These are phyloP conservation scores for Artibeus jamaicensis DNA, from an alignment of 2,797 vertebrate species.

Conservation along the genomic window DNA sequence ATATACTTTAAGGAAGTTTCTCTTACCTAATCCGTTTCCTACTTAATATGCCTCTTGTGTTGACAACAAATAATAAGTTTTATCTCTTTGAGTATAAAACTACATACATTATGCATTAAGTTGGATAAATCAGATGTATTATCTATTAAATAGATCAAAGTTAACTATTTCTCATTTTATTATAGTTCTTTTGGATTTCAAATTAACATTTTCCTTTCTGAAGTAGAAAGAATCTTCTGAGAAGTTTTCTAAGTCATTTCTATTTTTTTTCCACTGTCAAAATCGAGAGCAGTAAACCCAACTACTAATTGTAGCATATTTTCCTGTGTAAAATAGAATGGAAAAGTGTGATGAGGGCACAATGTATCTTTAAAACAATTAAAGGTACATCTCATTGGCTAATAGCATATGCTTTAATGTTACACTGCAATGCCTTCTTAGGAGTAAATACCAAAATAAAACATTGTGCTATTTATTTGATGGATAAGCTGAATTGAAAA, in stretches of 20 bases:
- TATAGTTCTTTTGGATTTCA: constrained; percentile 17
- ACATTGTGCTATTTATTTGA: constrained; percentile 54
- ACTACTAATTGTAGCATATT: constrained; percentile 55
- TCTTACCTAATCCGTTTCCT: not conserved
- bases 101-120: not conserved
- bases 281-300: constrained; percentile 49
- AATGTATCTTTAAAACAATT: constrained; percentile 43
- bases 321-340: constrained; percentile 65
- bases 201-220: not conserved
- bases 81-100: not conserved
- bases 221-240: not conserved
- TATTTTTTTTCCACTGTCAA: constrained; percentile 34
- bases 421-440: constrained; percentile 18
- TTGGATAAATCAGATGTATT: not conserved
- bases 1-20: not conserved
- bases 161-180: not conserved
- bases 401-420: constrained; percentile 23
- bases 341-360: constrained; percentile 37
- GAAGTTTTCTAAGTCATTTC: constrained; percentile 22
- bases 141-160: constrained; percentile 26
- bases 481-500: constrained; percentile 79
- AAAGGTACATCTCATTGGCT: constrained; percentile 17
- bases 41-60: not conserved
- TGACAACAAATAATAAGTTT: not conserved
- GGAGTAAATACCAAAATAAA: constrained; percentile 67